phyloP scores from a whole-genome alignment of 2,113 vertebrate genomes.

The Ochotona curzoniae region DNA sequence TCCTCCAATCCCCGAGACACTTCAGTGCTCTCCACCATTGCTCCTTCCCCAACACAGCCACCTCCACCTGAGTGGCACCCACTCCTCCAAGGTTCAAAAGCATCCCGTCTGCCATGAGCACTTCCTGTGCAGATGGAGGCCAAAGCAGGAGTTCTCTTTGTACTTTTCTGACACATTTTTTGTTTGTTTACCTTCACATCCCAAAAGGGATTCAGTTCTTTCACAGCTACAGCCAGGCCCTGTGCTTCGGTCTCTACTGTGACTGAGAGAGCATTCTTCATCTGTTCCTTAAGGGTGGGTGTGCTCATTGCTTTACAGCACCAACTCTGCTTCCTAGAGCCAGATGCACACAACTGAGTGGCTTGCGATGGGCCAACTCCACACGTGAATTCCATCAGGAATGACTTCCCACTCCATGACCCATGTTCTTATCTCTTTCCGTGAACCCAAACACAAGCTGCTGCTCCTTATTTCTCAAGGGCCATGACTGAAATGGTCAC shows the following conservation, averaged over 20 bases:
- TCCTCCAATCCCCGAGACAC: too few relatives aligned
- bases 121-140: rapidly evolving
- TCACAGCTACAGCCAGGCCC: too few relatives aligned
- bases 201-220: background rate
- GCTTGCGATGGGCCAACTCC: background rate
- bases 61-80: rapidly evolving
- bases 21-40: background rate
- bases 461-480: background rate
- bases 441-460: rapidly evolving
- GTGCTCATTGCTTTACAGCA: background rate
- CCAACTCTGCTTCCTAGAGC: too few relatives aligned
- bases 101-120: background rate
- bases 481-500: background rate
- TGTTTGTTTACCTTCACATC: background rate
- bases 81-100: too few relatives aligned
- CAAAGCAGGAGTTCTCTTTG: rapidly evolving
- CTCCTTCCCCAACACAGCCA: rapidly evolving
- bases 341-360: too few relatives aligned
- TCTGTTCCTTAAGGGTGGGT: rapidly evolving
- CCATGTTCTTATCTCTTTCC: background rate
- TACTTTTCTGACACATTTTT: rapidly evolving
- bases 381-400: background rate
- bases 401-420: too few relatives aligned
- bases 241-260: background rate
- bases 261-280: background rate